phyloP scores from a whole-genome alignment of 92 coral and sea anemone species.

The Palythoa caribaeorum region DNA sequence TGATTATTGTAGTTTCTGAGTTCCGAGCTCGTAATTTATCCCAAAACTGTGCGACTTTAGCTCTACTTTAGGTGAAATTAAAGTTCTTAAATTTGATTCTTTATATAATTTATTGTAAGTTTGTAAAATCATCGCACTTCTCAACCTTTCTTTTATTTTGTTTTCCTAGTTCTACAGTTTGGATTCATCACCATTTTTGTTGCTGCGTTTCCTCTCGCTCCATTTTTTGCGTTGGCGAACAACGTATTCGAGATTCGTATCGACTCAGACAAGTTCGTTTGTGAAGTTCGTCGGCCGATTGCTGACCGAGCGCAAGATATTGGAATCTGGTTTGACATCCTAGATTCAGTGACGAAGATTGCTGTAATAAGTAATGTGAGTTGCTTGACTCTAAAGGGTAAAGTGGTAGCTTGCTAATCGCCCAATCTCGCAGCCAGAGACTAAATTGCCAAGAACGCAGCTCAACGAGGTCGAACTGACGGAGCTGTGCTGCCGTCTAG shows the following conservation, averaged over 20 bases:
- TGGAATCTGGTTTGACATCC: conserved; percentile 95
- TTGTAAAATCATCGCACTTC: neutral
- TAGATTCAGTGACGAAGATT: conserved; percentile 94
- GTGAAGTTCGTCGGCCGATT: conserved; percentile 95
- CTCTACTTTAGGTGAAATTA: too few relatives aligned
- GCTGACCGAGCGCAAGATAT: conserved; percentile 97
- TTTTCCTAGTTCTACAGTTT: conserved; percentile 84
- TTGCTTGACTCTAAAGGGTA: neutral
- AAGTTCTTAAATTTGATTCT: neutral
- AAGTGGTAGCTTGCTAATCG: too few relatives aligned
- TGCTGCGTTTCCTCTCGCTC: conserved; percentile 98
- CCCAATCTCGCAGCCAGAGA: too few relatives aligned
- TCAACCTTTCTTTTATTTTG: neutral
- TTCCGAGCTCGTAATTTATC: too few relatives aligned
- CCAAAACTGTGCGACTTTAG: too few relatives aligned
- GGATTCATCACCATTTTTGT: conserved; percentile 99
- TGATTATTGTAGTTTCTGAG: too few relatives aligned
- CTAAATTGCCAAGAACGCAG: too few relatives aligned
- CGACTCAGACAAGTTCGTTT: conserved; percentile 96
- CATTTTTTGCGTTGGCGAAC: conserved; percentile 97
- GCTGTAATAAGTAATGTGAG: conserved; percentile 98
- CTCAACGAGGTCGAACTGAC: too few relatives aligned
- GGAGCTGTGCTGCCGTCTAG: too few relatives aligned
- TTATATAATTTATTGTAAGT: neutral
- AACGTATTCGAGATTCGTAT: conserved; percentile 97